Base-by-base conservation (phyloP, 2,113 vertebrate species). In the Elephas maximus region DNA sequence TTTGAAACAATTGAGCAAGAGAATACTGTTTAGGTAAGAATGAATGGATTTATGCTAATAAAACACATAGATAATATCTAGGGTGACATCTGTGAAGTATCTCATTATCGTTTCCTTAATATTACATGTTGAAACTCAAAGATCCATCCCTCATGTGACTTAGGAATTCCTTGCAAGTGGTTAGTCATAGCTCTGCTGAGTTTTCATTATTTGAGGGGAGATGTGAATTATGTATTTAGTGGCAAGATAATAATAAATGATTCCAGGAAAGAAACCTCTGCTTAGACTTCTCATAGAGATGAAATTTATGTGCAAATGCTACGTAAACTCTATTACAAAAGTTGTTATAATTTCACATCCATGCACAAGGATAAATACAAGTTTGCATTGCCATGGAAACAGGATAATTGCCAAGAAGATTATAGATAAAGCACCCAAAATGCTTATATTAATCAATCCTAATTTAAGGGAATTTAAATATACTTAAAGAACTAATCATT, bases 251-350 rank as follows among this genome's bases (percentile, higher is more conserved):
- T 6, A 88, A 74, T 89, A 96, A 85, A 67, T 88, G 41, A 74
- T 91, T 97, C 84, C 91, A 92, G 65, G 93, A 97, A 87, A 97
- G 81, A 73, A 48, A 94, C 17, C 88, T 80, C 37, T 96, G 21
- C 65, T 96, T 95, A 21, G 1, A 26, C 67, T 87, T 96, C 84
- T 95, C 41, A 44, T 91, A 94, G 90, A 97, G 93, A 86, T 65
- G 67, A 97, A 98, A 98, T 98, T 97, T 97, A 97, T 98, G 76
- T 98, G 83, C 91, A 98, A 92, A 97, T 97, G 62, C 96, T 90
- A 96, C 96, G 82, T 97, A 98, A 98, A 98, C 88, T 98, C 97
- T 97, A 96, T 96, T 94, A 97, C 89, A 96, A 97, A 96, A 97
- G 60, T 97, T 98, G 91, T 97, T 98, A 97, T 86, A 96, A 90